Evolutionary conservation across 1,140 invertebrate species (phyloP), one percentile per base, ranked within the genome.

Genomic region (Pogonus chalceus): DNA sequence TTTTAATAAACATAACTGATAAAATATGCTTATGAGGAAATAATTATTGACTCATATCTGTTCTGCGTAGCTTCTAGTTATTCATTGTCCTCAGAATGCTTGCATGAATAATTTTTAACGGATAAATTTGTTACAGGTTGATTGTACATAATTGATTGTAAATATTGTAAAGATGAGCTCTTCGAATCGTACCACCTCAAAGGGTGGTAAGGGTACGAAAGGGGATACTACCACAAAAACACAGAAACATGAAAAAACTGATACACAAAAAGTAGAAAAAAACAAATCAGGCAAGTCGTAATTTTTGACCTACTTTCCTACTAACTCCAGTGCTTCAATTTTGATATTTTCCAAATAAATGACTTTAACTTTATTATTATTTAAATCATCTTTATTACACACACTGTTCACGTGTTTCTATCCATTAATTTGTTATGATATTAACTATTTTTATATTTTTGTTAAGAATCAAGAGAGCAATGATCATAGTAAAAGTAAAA

Each of bases 121-220:
- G n/a, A n/a, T n/a, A n/a, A n/a, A n/a, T n/a, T 43, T 43, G 37
- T 43, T 43, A 31, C 37, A 43, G 37, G 37, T 43, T 43, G 37
- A 43, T 43, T 43, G 37, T 43, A 43, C 9, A 43, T 43, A 43
- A 43, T 43, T 43, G 59, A 51, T 69, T 70, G 68, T 71, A 70
- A 63, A 70, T 70, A 71, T 61, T 65, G 53, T 59, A 66, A 68
- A 70, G 58, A 70, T 70, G 69, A 72, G 70, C 65, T 67, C 69
- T 59, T 64, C 58, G 59, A 67, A 61, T 65, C 65, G 67, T 60
- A 64, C 70, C 70, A 65, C 68, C 66, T 62, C 65, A 37, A 66
- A 67, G 48, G 69, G 70, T 67, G 70, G 70, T 53, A 70, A 70
- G 62, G 67, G 67, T 52, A 46, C 59, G n/a, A 72, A 72, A 57